Conservation (phyloP, 1,140 invertebrate genomes). For the Drosophila tani region DNA sequence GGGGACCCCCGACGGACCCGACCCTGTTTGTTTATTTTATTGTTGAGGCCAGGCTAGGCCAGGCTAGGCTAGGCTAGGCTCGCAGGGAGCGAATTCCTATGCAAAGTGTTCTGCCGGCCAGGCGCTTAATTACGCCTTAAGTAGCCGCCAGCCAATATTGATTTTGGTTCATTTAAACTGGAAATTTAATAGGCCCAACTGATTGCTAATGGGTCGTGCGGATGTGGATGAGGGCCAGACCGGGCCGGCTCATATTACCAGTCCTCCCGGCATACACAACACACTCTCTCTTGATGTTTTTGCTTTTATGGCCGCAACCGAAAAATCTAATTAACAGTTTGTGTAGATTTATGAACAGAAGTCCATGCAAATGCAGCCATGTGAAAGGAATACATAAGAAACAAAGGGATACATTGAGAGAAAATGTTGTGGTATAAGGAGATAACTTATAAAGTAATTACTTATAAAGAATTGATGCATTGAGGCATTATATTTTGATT, state of each 20-base stretch:
- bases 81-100: constrained; percentile 48
- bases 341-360: constrained; percentile 52
- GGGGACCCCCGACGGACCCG: constrained; percentile 10
- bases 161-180: constrained; percentile 57
- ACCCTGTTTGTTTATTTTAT: constrained; percentile 66
- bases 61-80: neutral
- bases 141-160: constrained; percentile 74
- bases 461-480: too few relatives aligned
- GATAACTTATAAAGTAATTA: too few relatives aligned
- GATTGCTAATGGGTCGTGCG: constrained; percentile 44
- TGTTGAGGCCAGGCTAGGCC: constrained; percentile 24
- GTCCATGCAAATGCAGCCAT: constrained; percentile 32
- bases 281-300: constrained; percentile 5
- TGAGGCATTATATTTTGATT: too few relatives aligned
- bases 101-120: constrained; percentile 53
- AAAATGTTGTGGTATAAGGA: neutral
- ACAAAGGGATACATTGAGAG: constrained; percentile 4
- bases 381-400: constrained; percentile 21
- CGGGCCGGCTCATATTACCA: constrained; percentile 24
- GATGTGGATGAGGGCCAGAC: neutral
- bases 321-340: constrained; percentile 55
- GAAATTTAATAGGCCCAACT: constrained; percentile 58
- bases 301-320: constrained; percentile 20
- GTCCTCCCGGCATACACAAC: neutral
- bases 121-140: constrained; percentile 76